Conservation (phyloP, 2,113 vertebrate genomes). For the Theristicus caerulescens region DNA sequence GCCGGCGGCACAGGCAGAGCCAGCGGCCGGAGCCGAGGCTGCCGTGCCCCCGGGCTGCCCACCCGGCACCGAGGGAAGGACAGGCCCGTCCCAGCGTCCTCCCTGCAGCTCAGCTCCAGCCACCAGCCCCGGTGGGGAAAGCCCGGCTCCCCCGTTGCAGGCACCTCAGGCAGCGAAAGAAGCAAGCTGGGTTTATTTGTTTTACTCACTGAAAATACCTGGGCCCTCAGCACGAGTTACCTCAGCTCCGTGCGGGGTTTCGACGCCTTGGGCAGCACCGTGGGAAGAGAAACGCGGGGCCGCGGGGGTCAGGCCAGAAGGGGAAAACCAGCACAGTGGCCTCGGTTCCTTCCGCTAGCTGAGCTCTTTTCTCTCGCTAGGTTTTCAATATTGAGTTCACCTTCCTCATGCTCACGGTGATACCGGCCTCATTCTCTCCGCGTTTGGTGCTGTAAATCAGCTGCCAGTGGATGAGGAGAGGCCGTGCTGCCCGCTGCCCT, state of each 20-base stretch:
- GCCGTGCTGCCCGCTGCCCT: background rate
- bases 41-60: background rate
- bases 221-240: background rate
- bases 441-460: fast-evolving
- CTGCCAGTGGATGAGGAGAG: background rate
- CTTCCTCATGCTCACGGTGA: fast-evolving
- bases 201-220: fast-evolving
- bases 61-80: fast-evolving
- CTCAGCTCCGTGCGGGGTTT: background rate
- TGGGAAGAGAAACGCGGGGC: fast-evolving
- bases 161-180: fast-evolving
- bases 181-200: background rate
- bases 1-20: background rate
- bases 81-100: fast-evolving
- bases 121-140: background rate
- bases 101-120: background rate
- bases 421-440: fast-evolving
- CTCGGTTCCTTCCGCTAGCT: fast-evolving
- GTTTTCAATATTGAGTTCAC: fast-evolving
- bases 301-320: fast-evolving
- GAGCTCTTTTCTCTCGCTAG: fast-evolving
- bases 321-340: fast-evolving
- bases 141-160: fast-evolving
- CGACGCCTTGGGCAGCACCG: fast-evolving
- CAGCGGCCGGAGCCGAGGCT: background rate